phyloP scores from a whole-genome alignment of 2,888 invertebrate genomes.

The Ophion ellenae region DNA sequence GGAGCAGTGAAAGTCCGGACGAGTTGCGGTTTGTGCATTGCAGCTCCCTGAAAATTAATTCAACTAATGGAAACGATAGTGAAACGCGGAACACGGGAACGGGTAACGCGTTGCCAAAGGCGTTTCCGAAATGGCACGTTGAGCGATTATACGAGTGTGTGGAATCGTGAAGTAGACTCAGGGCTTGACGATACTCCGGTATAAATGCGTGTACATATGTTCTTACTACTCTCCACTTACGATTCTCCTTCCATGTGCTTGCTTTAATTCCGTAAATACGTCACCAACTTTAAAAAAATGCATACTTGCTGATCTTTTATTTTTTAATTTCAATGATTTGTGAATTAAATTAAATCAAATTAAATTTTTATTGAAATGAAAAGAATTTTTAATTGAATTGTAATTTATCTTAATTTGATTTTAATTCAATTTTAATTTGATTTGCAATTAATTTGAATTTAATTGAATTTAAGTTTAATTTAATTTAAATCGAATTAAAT shows the following conservation, averaged over 20 bases:
- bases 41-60: constrained; percentile 63
- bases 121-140: background rate
- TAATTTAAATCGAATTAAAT: too few species aligned
- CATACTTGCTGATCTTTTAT: too few species aligned
- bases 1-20: constrained; percentile 43
- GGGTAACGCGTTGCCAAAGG: background rate
- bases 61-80: constrained; percentile 64
- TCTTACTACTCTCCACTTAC: background rate
- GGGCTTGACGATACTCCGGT: background rate
- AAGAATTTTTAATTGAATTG: too few species aligned
- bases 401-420: too few species aligned
- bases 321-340: too few species aligned
- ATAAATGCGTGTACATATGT: background rate
- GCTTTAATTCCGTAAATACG: too few species aligned
- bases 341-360: too few species aligned
- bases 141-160: constrained; percentile 29
- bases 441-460: too few species aligned
- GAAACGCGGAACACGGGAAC: constrained; percentile 6
- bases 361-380: too few species aligned
- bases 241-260: background rate
- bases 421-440: too few species aligned
- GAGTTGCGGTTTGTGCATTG: constrained; percentile 45
- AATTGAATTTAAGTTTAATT: too few species aligned
- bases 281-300: too few species aligned
- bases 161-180: constrained; percentile 11